Conservation (phyloP, 2,113 vertebrate species). For the Periophthalmodon schlosseri region DNA sequence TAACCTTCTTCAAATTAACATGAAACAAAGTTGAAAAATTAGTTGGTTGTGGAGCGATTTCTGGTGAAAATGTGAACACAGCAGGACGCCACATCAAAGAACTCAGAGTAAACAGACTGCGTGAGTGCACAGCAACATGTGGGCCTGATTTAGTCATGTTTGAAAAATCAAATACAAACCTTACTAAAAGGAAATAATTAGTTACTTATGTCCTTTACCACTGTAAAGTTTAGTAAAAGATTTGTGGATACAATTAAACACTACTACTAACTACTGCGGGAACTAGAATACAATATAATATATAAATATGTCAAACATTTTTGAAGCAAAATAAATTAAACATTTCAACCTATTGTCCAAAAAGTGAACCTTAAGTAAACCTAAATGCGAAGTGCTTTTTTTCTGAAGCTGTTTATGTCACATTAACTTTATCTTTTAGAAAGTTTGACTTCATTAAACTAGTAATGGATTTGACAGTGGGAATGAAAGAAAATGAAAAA, state of each 20-base stretch:
- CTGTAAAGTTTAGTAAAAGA: not conserved
- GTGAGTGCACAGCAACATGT: not conserved
- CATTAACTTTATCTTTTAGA: no score
- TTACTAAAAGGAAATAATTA: not conserved
- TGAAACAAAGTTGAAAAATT: conserved; percentile 22
- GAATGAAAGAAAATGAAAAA: no score
- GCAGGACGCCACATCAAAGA: conserved; percentile 38
- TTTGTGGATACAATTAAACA: not conserved
- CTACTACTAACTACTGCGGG: not conserved
- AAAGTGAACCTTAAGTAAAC: no score
- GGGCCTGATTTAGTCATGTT: not conserved
- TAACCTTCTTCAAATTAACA: conserved; percentile 9
- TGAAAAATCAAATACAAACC: not conserved
- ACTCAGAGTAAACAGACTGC: not conserved
- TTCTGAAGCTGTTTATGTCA: no score
- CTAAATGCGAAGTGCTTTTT: no score
- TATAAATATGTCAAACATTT: not conserved
- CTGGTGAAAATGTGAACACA: conserved; percentile 32
- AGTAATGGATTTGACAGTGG: no score
- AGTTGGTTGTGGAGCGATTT: conserved; percentile 17
- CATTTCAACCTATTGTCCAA: no score
- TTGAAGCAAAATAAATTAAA: no score
- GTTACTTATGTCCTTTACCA: not conserved
- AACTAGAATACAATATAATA: not conserved
- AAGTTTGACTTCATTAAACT: no score